These are phyloP conservation scores for Alethe diademata DNA, from an alignment of 2,113 vertebrate species.

Conservation along the genomic window DNA sequence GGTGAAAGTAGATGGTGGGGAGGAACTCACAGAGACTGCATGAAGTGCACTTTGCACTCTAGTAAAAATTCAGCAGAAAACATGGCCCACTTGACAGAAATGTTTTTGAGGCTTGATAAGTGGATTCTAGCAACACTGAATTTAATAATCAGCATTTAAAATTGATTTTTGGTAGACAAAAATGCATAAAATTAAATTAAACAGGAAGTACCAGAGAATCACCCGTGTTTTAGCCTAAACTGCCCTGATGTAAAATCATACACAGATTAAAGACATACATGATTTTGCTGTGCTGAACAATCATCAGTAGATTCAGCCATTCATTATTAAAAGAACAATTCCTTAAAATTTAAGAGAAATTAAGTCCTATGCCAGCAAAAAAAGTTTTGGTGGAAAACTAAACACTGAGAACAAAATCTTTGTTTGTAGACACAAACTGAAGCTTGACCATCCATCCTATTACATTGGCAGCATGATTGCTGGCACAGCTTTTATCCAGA, in stretches of 20 bases:
- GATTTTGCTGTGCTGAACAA: background rate
- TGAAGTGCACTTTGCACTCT: background rate
- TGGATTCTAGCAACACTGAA: background rate
- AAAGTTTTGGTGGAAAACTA: background rate
- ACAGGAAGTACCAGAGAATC: background rate
- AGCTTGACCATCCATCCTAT: background rate
- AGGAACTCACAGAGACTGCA: background rate
- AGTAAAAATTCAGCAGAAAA: background rate
- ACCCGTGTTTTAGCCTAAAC: fast-evolving
- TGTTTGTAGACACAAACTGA: background rate
- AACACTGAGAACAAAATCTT: background rate
- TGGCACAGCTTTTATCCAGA: background rate
- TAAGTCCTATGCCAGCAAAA: background rate
- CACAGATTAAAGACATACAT: background rate
- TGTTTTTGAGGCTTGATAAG: background rate
- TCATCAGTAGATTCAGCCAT: background rate
- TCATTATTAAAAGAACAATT: background rate
- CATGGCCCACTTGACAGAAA: background rate
- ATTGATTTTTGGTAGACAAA: background rate
- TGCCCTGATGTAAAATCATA: background rate
- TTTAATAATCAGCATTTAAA: background rate
- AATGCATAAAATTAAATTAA: background rate
- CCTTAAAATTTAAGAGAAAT: background rate
- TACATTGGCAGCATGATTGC: background rate
- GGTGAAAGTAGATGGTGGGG: background rate